phyloP scores from a whole-genome alignment of 2,888 invertebrate species.

The Hirtodrosophila cameraria region DNA sequence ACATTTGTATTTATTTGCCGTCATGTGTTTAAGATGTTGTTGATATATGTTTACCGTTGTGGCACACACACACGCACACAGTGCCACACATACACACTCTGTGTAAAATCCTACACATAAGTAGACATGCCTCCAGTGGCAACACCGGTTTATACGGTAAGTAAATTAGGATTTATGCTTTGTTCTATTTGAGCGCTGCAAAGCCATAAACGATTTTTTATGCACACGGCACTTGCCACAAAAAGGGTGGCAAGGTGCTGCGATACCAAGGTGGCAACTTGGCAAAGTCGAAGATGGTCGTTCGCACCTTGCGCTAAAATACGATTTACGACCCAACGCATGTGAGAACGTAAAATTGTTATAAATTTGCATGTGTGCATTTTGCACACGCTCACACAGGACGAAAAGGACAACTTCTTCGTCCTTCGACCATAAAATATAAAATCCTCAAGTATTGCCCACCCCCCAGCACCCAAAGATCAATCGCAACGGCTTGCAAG shows the following conservation, averaged over 20 bases:
- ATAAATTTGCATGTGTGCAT: conserved; percentile 75
- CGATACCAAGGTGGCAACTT: no score
- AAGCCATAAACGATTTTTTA: conserved; percentile 77
- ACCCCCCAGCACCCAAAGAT: conserved; percentile 65
- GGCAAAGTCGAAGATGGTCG: conserved; percentile 26
- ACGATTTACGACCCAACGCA: conserved; percentile 73
- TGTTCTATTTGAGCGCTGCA: conserved; percentile 77
- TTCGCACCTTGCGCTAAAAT: conserved; percentile 70
- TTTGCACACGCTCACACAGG: no score
- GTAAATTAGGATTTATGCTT: conserved; percentile 79
- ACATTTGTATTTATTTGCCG: conserved; percentile 78
- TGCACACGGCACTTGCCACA: conserved; percentile 67
- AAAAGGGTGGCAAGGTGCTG: conserved; percentile 21
- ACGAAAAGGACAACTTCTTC: no score
- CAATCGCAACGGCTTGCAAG: conserved; percentile 69
- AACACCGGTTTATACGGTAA: conserved; percentile 65
- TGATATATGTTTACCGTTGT: conserved; percentile 64
- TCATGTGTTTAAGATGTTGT: conserved; percentile 77
- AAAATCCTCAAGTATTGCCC: conserved; percentile 47
- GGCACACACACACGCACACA: conserved; percentile 44
- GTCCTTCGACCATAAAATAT: conserved; percentile 61
- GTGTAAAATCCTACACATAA: conserved; percentile 10
- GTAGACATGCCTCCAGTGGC: conserved; percentile 53
- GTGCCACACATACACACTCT: conserved; percentile 11
- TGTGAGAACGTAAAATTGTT: conserved; percentile 78